A percentile compares a stretch with the other conserved stretches of the same genome.
Evolutionary conservation across 2,113 vertebrate species (phyloP).

Genomic region (Marmota flaviventris): DNA sequence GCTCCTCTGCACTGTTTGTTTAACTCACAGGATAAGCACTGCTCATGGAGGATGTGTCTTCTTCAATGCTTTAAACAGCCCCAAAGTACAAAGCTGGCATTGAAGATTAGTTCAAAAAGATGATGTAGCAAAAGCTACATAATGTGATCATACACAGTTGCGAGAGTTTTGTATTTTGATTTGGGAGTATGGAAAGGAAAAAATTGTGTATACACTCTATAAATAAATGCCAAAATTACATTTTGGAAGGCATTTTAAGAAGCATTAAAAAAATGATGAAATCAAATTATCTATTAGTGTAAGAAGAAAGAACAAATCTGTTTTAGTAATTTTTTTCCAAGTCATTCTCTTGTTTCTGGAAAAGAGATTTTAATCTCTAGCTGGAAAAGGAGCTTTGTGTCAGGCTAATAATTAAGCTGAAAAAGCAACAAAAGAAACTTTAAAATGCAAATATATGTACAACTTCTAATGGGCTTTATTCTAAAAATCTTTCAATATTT

Average conservation of each 20-base stretch:
- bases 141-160: neutral
- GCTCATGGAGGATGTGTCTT: neutral
- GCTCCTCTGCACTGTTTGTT: neutral
- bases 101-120: neutral
- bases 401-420: slow-evolving; percentile 74
- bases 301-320: neutral
- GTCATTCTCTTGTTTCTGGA: slow-evolving; percentile 48
- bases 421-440: slow-evolving; percentile 24
- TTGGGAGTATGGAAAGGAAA: neutral
- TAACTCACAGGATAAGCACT: slow-evolving; percentile 11
- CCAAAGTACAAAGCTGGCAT: neutral
- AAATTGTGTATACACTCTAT: neutral
- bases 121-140: neutral
- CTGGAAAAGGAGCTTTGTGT: slow-evolving; percentile 63
- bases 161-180: neutral
- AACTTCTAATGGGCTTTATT: neutral
- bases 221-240: neutral
- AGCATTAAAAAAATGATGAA: neutral
- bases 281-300: neutral
- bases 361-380: slow-evolving; percentile 60
- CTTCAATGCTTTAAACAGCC: neutral
- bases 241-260: neutral
- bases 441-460: neutral
- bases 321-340: slow-evolving; percentile 44
- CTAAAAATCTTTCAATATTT: neutral